phyloP scores from a whole-genome alignment of 2,797 vertebrate genomes.

The Coreius guichenoti region DNA sequence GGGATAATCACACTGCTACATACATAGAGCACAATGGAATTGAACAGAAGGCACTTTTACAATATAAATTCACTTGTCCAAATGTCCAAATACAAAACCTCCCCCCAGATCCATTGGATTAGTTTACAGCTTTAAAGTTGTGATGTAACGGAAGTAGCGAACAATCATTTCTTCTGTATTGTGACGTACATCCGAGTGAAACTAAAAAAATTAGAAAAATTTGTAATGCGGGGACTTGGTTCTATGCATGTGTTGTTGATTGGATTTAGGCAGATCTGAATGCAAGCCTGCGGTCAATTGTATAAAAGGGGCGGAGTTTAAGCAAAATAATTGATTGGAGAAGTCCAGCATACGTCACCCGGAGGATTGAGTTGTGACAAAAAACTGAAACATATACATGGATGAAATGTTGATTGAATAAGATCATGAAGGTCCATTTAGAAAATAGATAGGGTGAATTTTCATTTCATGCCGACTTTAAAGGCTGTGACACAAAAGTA shows the following conservation, averaged over 20 bases:
- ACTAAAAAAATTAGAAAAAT: not conserved
- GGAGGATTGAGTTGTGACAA: no score
- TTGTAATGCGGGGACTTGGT: not conserved
- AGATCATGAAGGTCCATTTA: no score
- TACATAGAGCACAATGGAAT: not conserved
- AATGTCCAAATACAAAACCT: no score
- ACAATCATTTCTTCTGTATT: not conserved
- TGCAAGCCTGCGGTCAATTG: not conserved
- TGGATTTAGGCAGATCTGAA: not conserved
- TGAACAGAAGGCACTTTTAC: not conserved
- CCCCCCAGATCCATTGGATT: not conserved
- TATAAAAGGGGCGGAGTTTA: not conserved
- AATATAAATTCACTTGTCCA: no score
- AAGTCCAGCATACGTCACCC: not conserved
- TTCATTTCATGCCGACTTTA: no score
- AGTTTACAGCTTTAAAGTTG: not conserved
- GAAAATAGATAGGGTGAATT: no score
- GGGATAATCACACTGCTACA: not conserved
- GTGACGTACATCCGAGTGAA: not conserved
- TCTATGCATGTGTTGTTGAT: not conserved
- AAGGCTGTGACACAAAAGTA: no score
- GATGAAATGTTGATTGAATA: no score
- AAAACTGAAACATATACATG: no score
- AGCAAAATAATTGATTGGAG: not conserved
- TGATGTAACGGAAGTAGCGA: not conserved